Percentiles rank a stretch among this genome's conserved stretches.
phyloP scores from a whole-genome alignment of 2,888 invertebrate species.

The Artemia sinica region DNA sequence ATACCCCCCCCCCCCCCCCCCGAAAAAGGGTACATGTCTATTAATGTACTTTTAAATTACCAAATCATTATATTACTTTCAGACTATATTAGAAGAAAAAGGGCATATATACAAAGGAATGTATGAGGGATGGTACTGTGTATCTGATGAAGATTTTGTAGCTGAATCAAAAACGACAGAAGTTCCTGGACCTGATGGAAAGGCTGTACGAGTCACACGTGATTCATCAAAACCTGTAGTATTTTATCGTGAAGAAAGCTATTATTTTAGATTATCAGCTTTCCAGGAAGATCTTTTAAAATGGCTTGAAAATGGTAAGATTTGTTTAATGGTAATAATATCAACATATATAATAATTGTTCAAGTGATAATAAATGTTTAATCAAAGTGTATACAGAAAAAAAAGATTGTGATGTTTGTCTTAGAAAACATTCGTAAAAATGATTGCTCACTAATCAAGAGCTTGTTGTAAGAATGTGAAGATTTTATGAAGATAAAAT shows the following conservation, averaged over 20 bases:
- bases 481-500: too few relatives aligned
- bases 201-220: slow-evolving; percentile 44
- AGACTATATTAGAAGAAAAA: slow-evolving; percentile 46
- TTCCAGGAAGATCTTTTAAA: slow-evolving; percentile 53
- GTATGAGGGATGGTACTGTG: slow-evolving; percentile 91
- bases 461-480: too few relatives aligned
- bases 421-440: too few relatives aligned
- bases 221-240: slow-evolving; percentile 76
- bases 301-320: slow-evolving; percentile 51
- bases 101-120: slow-evolving; percentile 64
- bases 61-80: too few relatives aligned
- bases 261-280: slow-evolving; percentile 66
- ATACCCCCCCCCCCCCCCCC: too few relatives aligned
- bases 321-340: background rate
- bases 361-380: too few relatives aligned
- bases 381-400: too few relatives aligned
- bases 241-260: slow-evolving; percentile 86
- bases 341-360: too few relatives aligned
- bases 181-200: slow-evolving; percentile 37
- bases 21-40: too few relatives aligned
- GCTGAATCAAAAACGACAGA: slow-evolving; percentile 52
- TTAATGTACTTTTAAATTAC: too few relatives aligned
- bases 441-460: too few relatives aligned
- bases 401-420: too few relatives aligned
- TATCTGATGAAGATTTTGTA: slow-evolving; percentile 80